Percentiles rank a stretch among this genome's conserved stretches.
phyloP scores from a whole-genome alignment of 2,888 invertebrate genomes.

The Drosophila gaucha region DNA sequence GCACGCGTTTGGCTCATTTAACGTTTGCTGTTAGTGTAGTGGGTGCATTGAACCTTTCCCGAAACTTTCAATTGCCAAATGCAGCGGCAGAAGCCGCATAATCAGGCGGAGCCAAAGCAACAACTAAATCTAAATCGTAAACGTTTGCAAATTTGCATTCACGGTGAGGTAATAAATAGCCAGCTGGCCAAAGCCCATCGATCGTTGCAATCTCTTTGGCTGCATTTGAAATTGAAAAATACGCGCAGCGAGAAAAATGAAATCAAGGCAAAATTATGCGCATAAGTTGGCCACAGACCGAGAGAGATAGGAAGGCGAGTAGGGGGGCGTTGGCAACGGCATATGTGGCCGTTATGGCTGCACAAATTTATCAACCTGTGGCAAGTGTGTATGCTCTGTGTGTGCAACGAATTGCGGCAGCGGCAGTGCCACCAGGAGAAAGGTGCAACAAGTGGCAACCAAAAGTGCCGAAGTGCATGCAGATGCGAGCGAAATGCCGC shows the following conservation, averaged over 20 bases:
- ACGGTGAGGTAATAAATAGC: conserved; percentile 76
- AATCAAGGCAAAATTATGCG: conserved; percentile 80
- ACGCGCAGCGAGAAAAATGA: conserved; percentile 73
- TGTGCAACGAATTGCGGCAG: conserved; percentile 58
- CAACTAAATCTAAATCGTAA: conserved; percentile 48
- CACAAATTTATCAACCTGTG: conserved; percentile 71
- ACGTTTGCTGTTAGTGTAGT: conserved; percentile 24
- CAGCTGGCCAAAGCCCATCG: conserved; percentile 68
- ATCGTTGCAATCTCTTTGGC: conserved; percentile 52
- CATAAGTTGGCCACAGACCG: conserved; percentile 56
- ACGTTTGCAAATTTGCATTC: conserved; percentile 66
- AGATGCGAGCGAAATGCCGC: conserved; percentile 52
- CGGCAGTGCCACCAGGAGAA: conserved; percentile 52
- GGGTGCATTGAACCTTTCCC: conserved; percentile 53
- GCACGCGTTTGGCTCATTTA: conserved; percentile 45
- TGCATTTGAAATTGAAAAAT: conserved; percentile 76
- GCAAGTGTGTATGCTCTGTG: conserved; percentile 31
- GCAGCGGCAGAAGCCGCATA: conserved; percentile 38
- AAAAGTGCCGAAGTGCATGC: conserved; percentile 54
- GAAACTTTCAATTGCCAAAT: conserved; percentile 58
- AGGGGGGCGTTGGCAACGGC: conserved; percentile 52
- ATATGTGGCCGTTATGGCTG: conserved; percentile 75
- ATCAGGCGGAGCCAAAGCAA: conserved; percentile 47
- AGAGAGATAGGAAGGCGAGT: neutral
- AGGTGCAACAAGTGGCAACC: conserved; percentile 76